phyloP scores from a whole-genome alignment of 2,797 vertebrate genomes.

The Molothrus ater region DNA sequence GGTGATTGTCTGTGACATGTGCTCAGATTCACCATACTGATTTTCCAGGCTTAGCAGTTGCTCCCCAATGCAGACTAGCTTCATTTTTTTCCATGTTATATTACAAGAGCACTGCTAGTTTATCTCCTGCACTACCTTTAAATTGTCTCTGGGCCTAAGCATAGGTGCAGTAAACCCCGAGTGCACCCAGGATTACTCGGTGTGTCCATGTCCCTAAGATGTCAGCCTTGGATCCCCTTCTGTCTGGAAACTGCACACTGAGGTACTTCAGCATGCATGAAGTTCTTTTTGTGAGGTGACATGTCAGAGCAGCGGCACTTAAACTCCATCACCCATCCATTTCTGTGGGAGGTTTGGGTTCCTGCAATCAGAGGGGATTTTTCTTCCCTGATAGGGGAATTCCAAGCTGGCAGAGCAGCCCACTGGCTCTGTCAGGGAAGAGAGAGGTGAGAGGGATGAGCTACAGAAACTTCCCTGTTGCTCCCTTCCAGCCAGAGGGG shows the following conservation, averaged over 20 bases:
- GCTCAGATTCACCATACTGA: background rate
- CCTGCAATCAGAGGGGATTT: slow-evolving; percentile 17
- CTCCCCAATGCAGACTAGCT: background rate
- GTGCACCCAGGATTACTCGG: background rate
- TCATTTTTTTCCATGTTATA: background rate
- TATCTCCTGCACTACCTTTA: background rate
- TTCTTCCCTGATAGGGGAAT: slow-evolving; percentile 47
- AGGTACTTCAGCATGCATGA: background rate
- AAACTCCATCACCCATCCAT: background rate
- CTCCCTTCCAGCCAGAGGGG: background rate
- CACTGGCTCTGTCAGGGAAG: slow-evolving; percentile 25
- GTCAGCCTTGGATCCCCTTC: background rate
- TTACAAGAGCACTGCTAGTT: background rate
- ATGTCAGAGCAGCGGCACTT: background rate
- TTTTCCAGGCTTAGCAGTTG: background rate
- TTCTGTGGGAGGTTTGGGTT: background rate
- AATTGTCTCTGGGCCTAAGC: background rate
- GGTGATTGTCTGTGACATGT: background rate
- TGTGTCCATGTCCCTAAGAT: background rate
- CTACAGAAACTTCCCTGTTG: slow-evolving; percentile 37
- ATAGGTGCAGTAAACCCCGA: rapidly evolving
- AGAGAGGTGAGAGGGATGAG: slow-evolving; percentile 40
- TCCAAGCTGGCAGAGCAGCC: slow-evolving; percentile 6
- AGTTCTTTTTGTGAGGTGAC: background rate
- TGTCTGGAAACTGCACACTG: background rate